Conservation (phyloP, 2,797 vertebrate species). For the Bradypodion pumilum region DNA sequence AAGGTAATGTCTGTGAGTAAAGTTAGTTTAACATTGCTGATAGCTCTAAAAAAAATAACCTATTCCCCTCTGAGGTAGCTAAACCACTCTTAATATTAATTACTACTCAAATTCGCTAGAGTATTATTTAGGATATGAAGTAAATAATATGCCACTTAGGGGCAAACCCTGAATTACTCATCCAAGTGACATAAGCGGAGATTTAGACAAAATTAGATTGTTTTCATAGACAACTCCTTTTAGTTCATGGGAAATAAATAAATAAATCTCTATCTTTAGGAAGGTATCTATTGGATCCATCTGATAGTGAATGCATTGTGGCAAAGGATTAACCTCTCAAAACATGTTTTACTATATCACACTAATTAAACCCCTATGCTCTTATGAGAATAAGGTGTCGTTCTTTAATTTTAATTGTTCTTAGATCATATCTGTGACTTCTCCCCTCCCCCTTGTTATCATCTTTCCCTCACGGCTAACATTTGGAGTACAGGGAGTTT, state of each 20-base stretch:
- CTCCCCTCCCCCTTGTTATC: slow-evolving; percentile 58
- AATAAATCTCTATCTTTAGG: slow-evolving; percentile 36
- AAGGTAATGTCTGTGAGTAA: slow-evolving; percentile 2
- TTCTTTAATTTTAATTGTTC: slow-evolving; percentile 62
- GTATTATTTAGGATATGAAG: slow-evolving; percentile 64
- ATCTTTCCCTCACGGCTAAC: slow-evolving; percentile 38
- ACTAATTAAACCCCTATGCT: slow-evolving; percentile 59
- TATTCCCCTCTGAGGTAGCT: slow-evolving; percentile 25
- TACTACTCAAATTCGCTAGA: slow-evolving; percentile 48
- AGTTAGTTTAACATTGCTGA: slow-evolving; percentile 20
- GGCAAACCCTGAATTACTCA: slow-evolving; percentile 61
- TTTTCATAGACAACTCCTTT: slow-evolving; percentile 55
- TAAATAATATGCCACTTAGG: slow-evolving; percentile 58
- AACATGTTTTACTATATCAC: slow-evolving; percentile 30
- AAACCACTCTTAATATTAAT: slow-evolving; percentile 18
- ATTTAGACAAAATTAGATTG: slow-evolving; percentile 53
- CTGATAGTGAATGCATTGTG: slow-evolving; percentile 56
- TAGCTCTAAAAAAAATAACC: slow-evolving; percentile 19
- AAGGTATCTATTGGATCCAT: slow-evolving; percentile 49
- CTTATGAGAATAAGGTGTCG: slow-evolving; percentile 46
- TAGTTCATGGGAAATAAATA: slow-evolving; percentile 36
- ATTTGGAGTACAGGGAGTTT: slow-evolving; percentile 23
- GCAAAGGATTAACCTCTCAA: slow-evolving; percentile 57
- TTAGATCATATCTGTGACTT: slow-evolving; percentile 54
- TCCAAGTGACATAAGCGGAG: slow-evolving; percentile 63